A percentile compares a stretch with the other conserved stretches of the same genome.
phyloP scores from a whole-genome alignment of 1,140 invertebrate genomes.

The Drosophila arizonae region DNA sequence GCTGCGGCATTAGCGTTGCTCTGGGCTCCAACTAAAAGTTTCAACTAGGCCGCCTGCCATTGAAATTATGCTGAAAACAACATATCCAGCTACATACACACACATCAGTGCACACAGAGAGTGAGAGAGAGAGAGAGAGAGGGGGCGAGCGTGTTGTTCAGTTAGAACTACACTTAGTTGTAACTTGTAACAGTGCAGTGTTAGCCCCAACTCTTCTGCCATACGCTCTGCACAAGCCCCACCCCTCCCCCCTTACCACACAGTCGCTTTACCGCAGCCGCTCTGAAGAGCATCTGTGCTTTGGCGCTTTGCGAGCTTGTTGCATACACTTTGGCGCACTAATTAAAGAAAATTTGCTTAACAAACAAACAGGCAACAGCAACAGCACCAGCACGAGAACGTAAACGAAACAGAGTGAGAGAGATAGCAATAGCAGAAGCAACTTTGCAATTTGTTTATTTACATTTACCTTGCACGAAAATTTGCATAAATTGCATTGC shows the following conservation, averaged over 20 bases:
- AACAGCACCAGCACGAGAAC: background rate
- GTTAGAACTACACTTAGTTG: background rate
- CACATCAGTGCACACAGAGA: background rate
- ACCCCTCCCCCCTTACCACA: too few relatives aligned
- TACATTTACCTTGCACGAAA: constrained; percentile 34
- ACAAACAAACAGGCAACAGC: constrained; percentile 28
- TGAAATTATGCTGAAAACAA: constrained; percentile 52
- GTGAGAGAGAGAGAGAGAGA: too few relatives aligned
- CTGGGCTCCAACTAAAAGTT: constrained; percentile 45
- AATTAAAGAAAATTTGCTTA: constrained; percentile 65
- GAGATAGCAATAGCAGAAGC: background rate
- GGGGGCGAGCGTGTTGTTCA: background rate
- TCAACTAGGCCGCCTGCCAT: constrained; percentile 36
- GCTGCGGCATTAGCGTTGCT: constrained; percentile 17
- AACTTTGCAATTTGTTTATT: constrained; percentile 31
- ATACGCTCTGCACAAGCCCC: background rate
- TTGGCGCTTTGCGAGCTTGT: constrained; percentile 12
- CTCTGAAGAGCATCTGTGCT: constrained; percentile 12
- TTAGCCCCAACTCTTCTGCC: background rate
- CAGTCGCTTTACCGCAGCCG: constrained; percentile 7
- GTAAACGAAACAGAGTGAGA: background rate
- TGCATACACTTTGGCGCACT: constrained; percentile 53
- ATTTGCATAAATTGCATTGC: constrained; percentile 56
- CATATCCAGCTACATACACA: constrained; percentile 30
- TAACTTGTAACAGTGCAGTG: background rate